Conservation (phyloP, 2,888 invertebrate genomes). For the Tricholauxania praeusta region DNA sequence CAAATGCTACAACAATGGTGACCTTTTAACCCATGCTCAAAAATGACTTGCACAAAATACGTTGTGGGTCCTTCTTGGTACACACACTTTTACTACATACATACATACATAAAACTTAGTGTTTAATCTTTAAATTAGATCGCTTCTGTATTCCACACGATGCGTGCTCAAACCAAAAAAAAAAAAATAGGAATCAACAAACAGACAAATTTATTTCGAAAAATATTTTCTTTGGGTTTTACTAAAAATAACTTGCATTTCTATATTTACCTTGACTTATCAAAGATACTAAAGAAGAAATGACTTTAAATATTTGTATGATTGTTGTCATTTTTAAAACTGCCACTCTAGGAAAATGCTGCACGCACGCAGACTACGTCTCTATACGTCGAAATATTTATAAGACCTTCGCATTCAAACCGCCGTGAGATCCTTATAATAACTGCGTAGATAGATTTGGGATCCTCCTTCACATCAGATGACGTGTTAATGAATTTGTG, state of each 20-base stretch:
- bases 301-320: conserved; percentile 22
- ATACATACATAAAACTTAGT: background rate
- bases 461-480: conserved; percentile 4
- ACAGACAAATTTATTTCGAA: background rate
- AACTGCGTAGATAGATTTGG: background rate
- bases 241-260: conserved; percentile 6
- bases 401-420: background rate
- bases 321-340: conserved; percentile 11
- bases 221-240: background rate
- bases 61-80: conserved; percentile 18
- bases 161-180: conserved; percentile 20
- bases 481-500: conserved; percentile 22
- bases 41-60: conserved; percentile 15
- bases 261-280: conserved; percentile 9
- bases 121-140: conserved; percentile 31
- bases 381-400: background rate
- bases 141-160: conserved; percentile 35
- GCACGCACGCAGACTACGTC: background rate
- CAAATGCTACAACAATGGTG: conserved; percentile 9
- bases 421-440: background rate
- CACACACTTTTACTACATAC: conserved; percentile 11
- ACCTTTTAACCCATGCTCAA: conserved; percentile 6
- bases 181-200: background rate
- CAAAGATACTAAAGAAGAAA: background rate
- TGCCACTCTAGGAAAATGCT: background rate